These are phyloP conservation scores for Electrona antarctica DNA, from an alignment of 2,113 vertebrate species.

Conservation along the genomic window DNA sequence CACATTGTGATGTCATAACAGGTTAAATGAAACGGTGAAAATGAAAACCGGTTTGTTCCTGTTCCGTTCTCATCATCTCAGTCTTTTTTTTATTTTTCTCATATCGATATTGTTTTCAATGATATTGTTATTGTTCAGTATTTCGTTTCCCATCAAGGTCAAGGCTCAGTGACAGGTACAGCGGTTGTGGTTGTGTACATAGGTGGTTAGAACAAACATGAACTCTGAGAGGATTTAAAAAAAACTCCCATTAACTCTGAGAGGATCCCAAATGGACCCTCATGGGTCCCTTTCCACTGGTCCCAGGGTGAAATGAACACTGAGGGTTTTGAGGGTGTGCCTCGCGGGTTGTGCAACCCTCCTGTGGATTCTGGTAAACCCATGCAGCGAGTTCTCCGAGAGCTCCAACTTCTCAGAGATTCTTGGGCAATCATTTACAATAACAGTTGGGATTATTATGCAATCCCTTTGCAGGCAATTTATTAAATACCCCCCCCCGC, in stretches of 20 bases:
- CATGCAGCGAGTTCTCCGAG: not conserved
- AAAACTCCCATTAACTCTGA: not conserved
- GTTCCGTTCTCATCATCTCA: too few species aligned
- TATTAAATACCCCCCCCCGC: not conserved
- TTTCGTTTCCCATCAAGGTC: constrained; percentile 2
- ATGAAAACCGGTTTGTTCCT: too few species aligned
- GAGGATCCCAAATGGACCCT: not conserved
- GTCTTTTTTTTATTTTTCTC: too few species aligned
- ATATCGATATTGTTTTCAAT: too few species aligned
- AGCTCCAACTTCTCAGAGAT: not conserved
- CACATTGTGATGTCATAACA: too few species aligned
- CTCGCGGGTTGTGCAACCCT: constrained; percentile 56
- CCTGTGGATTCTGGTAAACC: constrained; percentile 41
- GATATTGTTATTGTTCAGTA: not conserved
- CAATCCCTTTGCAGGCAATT: constrained; percentile 10
- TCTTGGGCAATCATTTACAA: constrained; percentile 8
- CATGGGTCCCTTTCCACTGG: too few species aligned
- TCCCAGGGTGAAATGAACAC: too few species aligned
- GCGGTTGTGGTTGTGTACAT: constrained; percentile 40
- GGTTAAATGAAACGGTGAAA: too few species aligned
- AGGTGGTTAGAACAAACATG: constrained; percentile 39
- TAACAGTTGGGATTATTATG: constrained; percentile 2
- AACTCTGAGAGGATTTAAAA: not conserved
- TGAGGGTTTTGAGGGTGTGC: constrained; percentile 6
- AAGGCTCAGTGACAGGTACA: constrained; percentile 18